Conservation (phyloP, 2,888 invertebrate species). For the Bursaphelenchus okinawaensis region DNA sequence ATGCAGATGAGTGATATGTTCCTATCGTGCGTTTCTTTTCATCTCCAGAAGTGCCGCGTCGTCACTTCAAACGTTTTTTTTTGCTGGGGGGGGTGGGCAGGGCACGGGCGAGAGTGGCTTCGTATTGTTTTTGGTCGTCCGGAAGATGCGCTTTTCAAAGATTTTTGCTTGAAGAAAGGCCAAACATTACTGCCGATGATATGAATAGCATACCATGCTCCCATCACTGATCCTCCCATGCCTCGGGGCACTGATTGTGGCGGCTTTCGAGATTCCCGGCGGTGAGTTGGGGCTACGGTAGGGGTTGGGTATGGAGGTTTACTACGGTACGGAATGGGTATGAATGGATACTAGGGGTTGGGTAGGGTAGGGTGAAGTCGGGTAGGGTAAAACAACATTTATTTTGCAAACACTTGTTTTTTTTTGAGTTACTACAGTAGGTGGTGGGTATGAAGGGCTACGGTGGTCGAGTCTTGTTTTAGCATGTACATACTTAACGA, state of each 20-base stretch:
- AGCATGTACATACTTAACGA: too few relatives aligned
- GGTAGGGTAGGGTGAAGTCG: too few relatives aligned
- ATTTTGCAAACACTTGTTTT: too few relatives aligned
- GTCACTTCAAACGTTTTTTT: background rate
- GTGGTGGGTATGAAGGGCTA: too few relatives aligned
- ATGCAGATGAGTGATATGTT: too few relatives aligned
- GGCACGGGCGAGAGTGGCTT: background rate
- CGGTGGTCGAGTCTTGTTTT: too few relatives aligned
- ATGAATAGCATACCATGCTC: background rate
- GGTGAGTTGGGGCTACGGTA: constrained; percentile 11
- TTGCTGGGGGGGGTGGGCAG: too few relatives aligned
- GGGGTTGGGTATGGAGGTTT: background rate
- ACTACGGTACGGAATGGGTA: too few relatives aligned
- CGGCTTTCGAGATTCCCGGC: constrained; percentile 19
- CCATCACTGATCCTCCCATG: constrained; percentile 3
- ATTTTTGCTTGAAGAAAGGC: background rate
- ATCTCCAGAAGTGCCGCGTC: background rate
- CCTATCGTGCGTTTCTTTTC: background rate
- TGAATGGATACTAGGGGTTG: too few relatives aligned
- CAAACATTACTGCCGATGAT: background rate
- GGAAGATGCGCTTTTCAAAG: background rate
- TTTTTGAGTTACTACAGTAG: too few relatives aligned
- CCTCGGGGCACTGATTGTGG: background rate
- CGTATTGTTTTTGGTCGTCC: background rate
- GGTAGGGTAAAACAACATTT: too few relatives aligned